Conservation (phyloP, 2,888 invertebrate species). For the Agrochola litura region DNA sequence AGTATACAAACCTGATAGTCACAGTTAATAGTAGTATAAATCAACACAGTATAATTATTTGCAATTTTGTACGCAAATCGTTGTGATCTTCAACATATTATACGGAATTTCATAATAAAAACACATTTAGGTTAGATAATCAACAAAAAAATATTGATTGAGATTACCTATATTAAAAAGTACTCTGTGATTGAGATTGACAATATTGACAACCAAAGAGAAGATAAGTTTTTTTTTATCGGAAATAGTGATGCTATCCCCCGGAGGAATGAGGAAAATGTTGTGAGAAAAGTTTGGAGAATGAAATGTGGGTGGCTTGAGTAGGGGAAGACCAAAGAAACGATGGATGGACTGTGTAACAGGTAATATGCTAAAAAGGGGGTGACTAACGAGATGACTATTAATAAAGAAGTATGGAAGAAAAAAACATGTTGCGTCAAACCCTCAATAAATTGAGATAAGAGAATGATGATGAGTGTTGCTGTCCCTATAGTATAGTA, state of each 20-base stretch:
- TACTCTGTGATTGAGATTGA: no score
- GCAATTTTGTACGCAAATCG: background rate
- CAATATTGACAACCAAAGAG: background rate
- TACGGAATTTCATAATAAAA: background rate
- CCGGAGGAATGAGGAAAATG: background rate
- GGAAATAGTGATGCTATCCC: background rate
- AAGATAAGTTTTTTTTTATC: background rate
- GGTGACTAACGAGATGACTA: no score
- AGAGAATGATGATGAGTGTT: no score
- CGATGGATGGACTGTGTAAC: background rate
- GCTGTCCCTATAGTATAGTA: no score
- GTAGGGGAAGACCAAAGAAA: background rate
- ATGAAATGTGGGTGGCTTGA: background rate
- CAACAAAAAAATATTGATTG: background rate
- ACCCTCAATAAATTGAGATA: no score
- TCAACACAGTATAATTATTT: conserved; percentile 4
- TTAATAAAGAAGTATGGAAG: no score
- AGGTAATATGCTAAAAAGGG: background rate
- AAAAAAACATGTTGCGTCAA: no score
- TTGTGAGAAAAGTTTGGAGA: background rate
- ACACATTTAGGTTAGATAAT: background rate
- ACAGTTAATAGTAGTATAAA: conserved; percentile 1
- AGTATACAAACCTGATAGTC: conserved; percentile 52
- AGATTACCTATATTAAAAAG: no score
- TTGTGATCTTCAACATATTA: background rate